Percentiles rank a stretch among this genome's conserved stretches.
Evolutionary conservation across 2,797 vertebrate genomes (phyloP).

Genomic region (Tachyglossus aculeatus): DNA sequence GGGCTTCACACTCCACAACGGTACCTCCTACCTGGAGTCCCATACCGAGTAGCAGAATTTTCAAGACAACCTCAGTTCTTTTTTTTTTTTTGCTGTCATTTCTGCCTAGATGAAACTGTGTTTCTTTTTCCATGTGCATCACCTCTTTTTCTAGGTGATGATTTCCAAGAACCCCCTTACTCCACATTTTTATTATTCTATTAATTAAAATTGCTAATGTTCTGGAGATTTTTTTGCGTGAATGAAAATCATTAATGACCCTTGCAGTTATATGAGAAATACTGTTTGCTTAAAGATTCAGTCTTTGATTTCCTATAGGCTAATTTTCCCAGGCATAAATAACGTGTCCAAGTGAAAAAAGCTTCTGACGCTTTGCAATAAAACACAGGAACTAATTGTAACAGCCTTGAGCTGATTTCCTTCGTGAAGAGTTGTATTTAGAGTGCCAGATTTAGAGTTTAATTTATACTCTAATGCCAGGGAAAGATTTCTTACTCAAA

Average conservation of each 20-base stretch:
- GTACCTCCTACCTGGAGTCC: slow-evolving; percentile 59
- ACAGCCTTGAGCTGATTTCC: slow-evolving; percentile 10
- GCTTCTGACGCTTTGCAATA: slow-evolving; percentile 41
- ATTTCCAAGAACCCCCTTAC: slow-evolving; percentile 27
- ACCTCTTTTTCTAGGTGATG: background rate
- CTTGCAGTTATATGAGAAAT: slow-evolving; percentile 59
- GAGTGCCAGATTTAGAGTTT: slow-evolving; percentile 13
- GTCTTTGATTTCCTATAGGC: slow-evolving; percentile 62
- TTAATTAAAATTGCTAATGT: slow-evolving; percentile 62
- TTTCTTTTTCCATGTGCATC: background rate
- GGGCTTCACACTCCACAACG: slow-evolving; percentile 58
- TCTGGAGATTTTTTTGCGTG: slow-evolving; percentile 56
- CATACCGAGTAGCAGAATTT: background rate
- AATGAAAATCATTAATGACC: slow-evolving; percentile 51
- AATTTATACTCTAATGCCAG: slow-evolving; percentile 20
- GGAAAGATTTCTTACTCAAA: slow-evolving; percentile 9
- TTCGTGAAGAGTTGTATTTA: slow-evolving; percentile 25
- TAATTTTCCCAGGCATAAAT: slow-evolving; percentile 56
- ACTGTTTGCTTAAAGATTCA: slow-evolving; percentile 62
- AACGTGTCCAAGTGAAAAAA: slow-evolving; percentile 49
- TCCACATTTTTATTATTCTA: slow-evolving; percentile 44
- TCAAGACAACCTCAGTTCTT: no score
- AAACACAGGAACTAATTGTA: slow-evolving; percentile 30
- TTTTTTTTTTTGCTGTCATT: background rate
- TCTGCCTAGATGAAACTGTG: background rate